Conservation (phyloP, 2,797 vertebrate species). For the Oreochromis grahami region DNA sequence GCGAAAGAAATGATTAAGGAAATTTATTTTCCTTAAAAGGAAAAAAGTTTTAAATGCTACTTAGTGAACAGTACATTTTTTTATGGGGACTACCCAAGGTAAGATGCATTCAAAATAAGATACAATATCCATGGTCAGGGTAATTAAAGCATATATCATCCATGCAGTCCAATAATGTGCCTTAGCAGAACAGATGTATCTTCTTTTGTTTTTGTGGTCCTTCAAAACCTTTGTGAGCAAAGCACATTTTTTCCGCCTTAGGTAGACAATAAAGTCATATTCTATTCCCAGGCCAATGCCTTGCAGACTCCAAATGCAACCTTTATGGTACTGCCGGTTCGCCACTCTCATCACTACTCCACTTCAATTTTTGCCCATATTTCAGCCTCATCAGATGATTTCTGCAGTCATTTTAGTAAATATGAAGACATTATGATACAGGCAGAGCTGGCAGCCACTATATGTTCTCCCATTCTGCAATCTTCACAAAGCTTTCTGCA, state of each 20-base stretch:
- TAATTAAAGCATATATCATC: not conserved
- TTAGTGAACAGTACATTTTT: not conserved
- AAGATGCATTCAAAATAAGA: not conserved
- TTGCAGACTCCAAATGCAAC: not conserved
- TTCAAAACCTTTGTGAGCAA: not conserved
- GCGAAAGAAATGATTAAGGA: not conserved
- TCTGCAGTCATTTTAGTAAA: constrained; percentile 28
- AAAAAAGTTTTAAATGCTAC: not conserved
- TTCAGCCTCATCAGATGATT: constrained; percentile 37
- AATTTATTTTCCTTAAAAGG: not conserved
- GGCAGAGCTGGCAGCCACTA: constrained; percentile 5
- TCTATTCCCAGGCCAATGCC: not conserved
- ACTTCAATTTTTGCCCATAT: constrained; percentile 34
- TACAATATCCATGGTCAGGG: not conserved
- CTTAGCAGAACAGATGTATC: not conserved
- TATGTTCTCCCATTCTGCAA: constrained; percentile 12
- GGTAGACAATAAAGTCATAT: not conserved
- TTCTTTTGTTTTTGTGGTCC: not conserved
- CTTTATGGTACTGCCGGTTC: not conserved
- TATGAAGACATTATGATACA: constrained; percentile 52
- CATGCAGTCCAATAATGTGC: not conserved
- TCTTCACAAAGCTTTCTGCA: constrained; percentile 33
- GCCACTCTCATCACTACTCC: not conserved
- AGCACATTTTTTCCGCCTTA: not conserved
- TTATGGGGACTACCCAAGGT: not conserved